Conservation (phyloP, 2,888 invertebrate genomes). For the Parochlus steinenii region DNA sequence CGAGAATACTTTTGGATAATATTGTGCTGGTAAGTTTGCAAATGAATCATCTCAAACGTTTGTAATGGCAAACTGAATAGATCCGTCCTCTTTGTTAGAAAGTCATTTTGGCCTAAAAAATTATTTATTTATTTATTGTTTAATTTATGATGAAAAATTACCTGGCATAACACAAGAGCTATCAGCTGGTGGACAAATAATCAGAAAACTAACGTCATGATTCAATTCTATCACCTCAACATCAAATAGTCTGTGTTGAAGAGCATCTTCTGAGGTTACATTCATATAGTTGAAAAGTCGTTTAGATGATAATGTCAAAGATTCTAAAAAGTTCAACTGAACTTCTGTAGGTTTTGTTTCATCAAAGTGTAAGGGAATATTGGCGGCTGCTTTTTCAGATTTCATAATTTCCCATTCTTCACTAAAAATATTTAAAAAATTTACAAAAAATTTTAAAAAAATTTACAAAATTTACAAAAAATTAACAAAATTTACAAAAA, state of each 20-base stretch:
- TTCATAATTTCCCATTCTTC: slow-evolving; percentile 93
- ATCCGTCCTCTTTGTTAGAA: slow-evolving; percentile 68
- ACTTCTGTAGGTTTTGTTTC: slow-evolving; percentile 47
- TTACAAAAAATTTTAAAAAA: no score
- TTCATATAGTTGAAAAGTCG: slow-evolving; percentile 68
- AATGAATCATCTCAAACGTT: slow-evolving; percentile 86
- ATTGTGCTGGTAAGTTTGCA: slow-evolving; percentile 82
- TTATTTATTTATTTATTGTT: no score
- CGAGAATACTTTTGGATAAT: slow-evolving; percentile 84
- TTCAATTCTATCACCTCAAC: slow-evolving; percentile 87
- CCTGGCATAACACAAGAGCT: slow-evolving; percentile 82
- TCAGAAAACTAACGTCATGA: slow-evolving; percentile 76
- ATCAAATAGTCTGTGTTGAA: slow-evolving; percentile 72
- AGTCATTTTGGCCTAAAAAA: slow-evolving; percentile 73
- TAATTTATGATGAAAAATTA: no score
- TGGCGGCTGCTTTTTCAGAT: slow-evolving; percentile 33
- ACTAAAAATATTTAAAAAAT: no score
- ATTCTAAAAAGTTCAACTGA: slow-evolving; percentile 63
- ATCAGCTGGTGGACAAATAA: slow-evolving; percentile 84
- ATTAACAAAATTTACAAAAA: no score
- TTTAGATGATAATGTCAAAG: slow-evolving; percentile 55
- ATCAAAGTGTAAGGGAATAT: slow-evolving; percentile 22
- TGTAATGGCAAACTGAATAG: slow-evolving; percentile 82
- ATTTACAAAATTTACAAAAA: no score
- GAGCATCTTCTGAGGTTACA: slow-evolving; percentile 49